phyloP scores from a whole-genome alignment of 2,888 invertebrate species.

The Euzetes globulus region DNA sequence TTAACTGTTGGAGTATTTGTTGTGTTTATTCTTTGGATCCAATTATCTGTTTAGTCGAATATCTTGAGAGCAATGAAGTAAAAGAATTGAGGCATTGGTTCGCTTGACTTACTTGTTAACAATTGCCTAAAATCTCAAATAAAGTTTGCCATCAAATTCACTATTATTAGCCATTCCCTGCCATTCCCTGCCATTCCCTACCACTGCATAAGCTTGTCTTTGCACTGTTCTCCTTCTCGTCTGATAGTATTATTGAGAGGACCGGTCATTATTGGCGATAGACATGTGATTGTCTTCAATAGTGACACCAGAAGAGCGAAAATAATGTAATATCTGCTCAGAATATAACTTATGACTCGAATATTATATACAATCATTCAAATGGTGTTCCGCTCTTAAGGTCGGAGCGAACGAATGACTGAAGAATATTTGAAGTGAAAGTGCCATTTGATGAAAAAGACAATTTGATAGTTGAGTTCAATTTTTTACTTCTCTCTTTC shows the following conservation, averaged over 20 bases:
- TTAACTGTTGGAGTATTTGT: not conserved
- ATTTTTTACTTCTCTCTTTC: not conserved
- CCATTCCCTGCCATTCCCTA: not conserved
- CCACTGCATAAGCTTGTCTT: not conserved
- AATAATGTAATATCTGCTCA: not conserved
- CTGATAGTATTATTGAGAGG: not conserved
- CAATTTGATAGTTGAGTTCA: not conserved
- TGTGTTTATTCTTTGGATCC: not conserved
- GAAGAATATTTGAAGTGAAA: not conserved
- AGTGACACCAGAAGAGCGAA: not conserved
- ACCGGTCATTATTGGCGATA: conserved; percentile 4
- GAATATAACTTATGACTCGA: not conserved
- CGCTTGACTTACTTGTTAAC: not conserved
- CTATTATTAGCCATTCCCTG: not conserved
- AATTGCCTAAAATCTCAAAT: conserved; percentile 15
- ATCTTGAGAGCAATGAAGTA: conserved; percentile 6
- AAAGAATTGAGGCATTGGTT: conserved; percentile 6
- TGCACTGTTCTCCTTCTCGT: not conserved
- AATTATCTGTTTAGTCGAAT: conserved; percentile 23
- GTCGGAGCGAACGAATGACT: not conserved
- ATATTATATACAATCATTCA: not conserved
- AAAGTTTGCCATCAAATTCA: conserved; percentile 19
- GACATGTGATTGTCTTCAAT: conserved; percentile 23
- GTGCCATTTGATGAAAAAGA: not conserved
- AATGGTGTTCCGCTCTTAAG: not conserved